phyloP scores from a whole-genome alignment of 1,140 invertebrate genomes.

The Drosophila guanche region DNA sequence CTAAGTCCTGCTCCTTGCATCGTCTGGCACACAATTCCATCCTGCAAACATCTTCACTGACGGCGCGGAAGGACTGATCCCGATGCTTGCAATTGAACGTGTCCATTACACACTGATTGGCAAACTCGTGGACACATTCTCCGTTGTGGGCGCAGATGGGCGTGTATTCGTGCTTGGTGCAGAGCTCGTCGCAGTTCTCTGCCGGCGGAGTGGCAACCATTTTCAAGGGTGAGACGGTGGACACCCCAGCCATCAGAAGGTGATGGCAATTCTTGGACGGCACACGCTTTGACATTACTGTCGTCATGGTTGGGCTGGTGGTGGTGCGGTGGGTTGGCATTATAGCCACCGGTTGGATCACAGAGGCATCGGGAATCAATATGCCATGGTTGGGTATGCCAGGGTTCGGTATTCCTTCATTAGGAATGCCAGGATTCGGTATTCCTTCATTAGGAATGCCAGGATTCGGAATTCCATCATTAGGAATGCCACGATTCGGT shows the following conservation, averaged over 20 bases:
- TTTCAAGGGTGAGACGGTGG: constrained; percentile 10
- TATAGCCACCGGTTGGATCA: constrained; percentile 23
- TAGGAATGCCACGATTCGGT: constrained; percentile 27
- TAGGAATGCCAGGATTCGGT: constrained; percentile 24
- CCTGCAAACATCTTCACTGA: constrained; percentile 61
- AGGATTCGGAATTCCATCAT: constrained; percentile 24
- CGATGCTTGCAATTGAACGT: constrained; percentile 69
- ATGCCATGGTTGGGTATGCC: constrained; percentile 45
- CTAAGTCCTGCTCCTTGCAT: constrained; percentile 54
- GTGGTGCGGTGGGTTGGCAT: constrained; percentile 27
- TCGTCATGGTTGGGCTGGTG: constrained; percentile 2
- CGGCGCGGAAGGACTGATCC: constrained; percentile 46
- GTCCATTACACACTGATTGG: constrained; percentile 76
- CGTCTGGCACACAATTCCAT: constrained; percentile 49
- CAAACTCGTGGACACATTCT: constrained; percentile 69
- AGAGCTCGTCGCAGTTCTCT: constrained; percentile 62
- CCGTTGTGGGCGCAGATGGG: constrained; percentile 73
- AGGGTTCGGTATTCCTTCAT: constrained; percentile 16
- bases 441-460: constrained; percentile 24
- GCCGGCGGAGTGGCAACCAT: constrained; percentile 3
- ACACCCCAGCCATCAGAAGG: constrained; percentile 35
- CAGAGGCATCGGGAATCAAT: constrained; percentile 46
- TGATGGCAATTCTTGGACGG: constrained; percentile 54
- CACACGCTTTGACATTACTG: constrained; percentile 22
- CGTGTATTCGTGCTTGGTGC: constrained; percentile 69